A percentile compares a stretch with the other conserved stretches of the same genome.
phyloP scores from a whole-genome alignment of 2,888 invertebrate species.

The Nephrotoma flavescens region DNA sequence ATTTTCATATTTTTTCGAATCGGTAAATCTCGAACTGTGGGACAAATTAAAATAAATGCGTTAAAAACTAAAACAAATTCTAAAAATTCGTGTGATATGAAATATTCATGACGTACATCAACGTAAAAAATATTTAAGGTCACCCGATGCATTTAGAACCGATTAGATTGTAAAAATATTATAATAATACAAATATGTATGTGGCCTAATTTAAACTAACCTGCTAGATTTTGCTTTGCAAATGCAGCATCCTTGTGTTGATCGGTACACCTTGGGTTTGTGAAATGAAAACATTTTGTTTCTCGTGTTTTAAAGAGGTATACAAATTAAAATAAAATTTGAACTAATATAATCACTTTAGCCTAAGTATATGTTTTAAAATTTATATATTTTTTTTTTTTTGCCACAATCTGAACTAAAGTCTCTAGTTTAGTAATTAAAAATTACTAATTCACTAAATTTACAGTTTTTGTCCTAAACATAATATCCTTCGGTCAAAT shows the following conservation, averaged over 20 bases:
- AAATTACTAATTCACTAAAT: neutral
- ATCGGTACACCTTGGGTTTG: constrained; percentile 72
- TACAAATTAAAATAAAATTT: neutral
- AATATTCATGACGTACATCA: neutral
- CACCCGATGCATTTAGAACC: neutral
- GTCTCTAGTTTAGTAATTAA: neutral
- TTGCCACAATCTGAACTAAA: neutral
- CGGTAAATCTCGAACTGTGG: constrained; percentile 63
- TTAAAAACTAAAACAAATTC: constrained; percentile 1
- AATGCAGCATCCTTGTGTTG: constrained; percentile 70
- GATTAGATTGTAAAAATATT: neutral
- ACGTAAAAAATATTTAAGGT: neutral
- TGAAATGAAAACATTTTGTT: constrained; percentile 66
- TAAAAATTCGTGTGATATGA: neutral
- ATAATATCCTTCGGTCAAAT: neutral
- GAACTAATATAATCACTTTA: neutral
- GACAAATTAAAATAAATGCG: constrained; percentile 5
- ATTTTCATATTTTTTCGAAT: constrained; percentile 68
- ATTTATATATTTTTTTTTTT: neutral
- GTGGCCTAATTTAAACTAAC: constrained; percentile 24
- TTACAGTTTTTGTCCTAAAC: neutral
- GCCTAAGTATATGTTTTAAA: neutral
- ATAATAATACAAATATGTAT: neutral
- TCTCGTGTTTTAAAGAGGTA: neutral
- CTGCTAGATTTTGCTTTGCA: constrained; percentile 76